Conservation (phyloP, 2,888 invertebrate genomes). For the Eueremaeus valkanovi region DNA sequence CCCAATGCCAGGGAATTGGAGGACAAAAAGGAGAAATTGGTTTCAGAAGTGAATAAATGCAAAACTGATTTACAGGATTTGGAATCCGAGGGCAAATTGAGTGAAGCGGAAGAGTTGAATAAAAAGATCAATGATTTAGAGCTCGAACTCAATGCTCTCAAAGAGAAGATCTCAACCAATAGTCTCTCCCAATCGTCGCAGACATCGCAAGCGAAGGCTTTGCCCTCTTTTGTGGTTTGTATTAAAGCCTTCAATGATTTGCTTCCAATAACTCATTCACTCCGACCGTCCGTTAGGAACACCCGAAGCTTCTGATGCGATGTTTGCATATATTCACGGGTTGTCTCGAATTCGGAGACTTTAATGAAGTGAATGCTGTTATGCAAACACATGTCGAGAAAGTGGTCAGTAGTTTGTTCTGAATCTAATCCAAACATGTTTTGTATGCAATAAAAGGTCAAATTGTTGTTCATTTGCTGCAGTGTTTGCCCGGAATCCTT, state of each 20-base stretch:
- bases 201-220: not conserved
- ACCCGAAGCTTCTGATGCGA: slow-evolving; percentile 32
- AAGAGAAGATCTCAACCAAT: slow-evolving; percentile 53
- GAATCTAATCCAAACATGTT: no score
- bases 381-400: slow-evolving; percentile 57
- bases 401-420: slow-evolving; percentile 51
- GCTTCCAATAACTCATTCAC: not conserved
- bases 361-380: slow-evolving; percentile 60
- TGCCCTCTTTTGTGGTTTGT: not conserved
- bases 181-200: slow-evolving; percentile 43
- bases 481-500: slow-evolving; percentile 53
- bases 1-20: not conserved
- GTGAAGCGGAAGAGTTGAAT: slow-evolving; percentile 58
- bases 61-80: slow-evolving; percentile 59
- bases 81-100: slow-evolving; percentile 57
- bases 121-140: slow-evolving; percentile 5
- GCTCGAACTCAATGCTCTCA: slow-evolving; percentile 49
- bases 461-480: no score
- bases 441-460: no score
- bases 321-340: slow-evolving; percentile 37
- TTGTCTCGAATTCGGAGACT: slow-evolving; percentile 50
- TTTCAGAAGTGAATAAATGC: slow-evolving; percentile 59
- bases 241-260: not conserved
- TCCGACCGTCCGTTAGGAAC: not conserved
- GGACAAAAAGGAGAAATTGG: slow-evolving; percentile 58